Base-by-base conservation (phyloP, 1,140 invertebrate genomes). In the Lordiphosa clarofinis region DNA sequence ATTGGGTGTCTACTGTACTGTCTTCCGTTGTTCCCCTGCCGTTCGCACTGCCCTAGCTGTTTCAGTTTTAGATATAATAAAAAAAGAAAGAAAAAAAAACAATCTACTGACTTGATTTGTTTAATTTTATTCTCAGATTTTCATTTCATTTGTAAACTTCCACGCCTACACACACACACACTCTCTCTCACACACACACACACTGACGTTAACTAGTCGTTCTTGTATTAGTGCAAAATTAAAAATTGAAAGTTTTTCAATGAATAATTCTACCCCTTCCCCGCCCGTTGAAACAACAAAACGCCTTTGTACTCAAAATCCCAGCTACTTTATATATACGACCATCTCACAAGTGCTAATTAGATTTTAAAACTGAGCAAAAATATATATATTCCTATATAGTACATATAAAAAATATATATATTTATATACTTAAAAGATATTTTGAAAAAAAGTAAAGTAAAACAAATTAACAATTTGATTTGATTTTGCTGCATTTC, bases 321-420 rank as follows among this genome's bases (percentile, higher is more conserved):
- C 56, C 50, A 63, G 57, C 65, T 59, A 72, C 58, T 56, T 73
- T 56, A 68, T 78, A 66, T 86, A 66, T 74, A 81, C 73, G 87
- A 89, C 87, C 87, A 89, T 89, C 87, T 89, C 87, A 88, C 86
- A 89, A 89, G 87, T 89, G 87, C 87, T 88, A 87, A 76, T 84
- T 88, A 87, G 87, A 88, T 79, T 37, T 24, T 10, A 48, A 49
- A 62, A 63, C 19, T 44, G 19, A 56, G 44, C 28, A 49, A 36
- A 46, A 42, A 31, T 54, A 58, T 60, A 63, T 39, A 54, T 47
- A 67, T 21, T 15, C 10, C 7, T 11, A 35, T 48, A 36, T n/a
- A 15, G 15, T 15, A 15, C 15, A 15, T 36, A 13, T 9, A 13
- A 1, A 15, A 1, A 42, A 21, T 11, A n/a, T 33, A 33, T 42